Base-by-base conservation (phyloP, 2,888 invertebrate species). In the Chalcis sispes region DNA sequence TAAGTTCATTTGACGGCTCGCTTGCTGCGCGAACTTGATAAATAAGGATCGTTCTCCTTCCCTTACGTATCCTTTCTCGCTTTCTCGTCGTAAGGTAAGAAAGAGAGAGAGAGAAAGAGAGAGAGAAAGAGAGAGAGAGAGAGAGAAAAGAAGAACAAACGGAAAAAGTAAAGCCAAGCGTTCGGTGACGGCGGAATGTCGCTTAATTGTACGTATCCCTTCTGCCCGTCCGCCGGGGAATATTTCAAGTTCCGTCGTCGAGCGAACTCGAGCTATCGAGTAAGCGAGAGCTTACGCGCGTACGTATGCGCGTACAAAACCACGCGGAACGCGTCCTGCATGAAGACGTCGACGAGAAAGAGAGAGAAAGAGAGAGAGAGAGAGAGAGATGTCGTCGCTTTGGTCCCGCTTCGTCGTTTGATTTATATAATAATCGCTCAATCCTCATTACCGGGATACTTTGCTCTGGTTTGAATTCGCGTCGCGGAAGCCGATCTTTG, bases 401-500 rank as follows among this genome's bases (percentile, higher is more conserved):
- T 36, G 5, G 42, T n/a, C 71, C 1, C 54, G 58, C 58, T 20
- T 40, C 23, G 20, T 54, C 82, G 80, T 84, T 86, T 86, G 86
- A 87, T 86, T 86, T 86, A 86, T n/a, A n/a, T 86, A 86, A 87
- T 86, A 86, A 87, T 87, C 84, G 85, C 83, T 84, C 85, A 32
- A 65, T 72, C 72, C 64, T 58, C 71, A 36, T 71, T 75, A 66
- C 66, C 54, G 74, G 54, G 18, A 40, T 52, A 32, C 62, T 23
- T 20, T 20, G 18, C 27, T 23, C 10, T 18, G 27, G 1, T 5
- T 36, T 18, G 27, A 46, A 1, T 15, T 54, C 54, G 25, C 15
- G 42, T 13, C 15, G 15, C 42, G 42, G 42, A 42, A n/a, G n/a
- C n/a, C n/a, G n/a, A n/a, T n/a, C n/a, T n/a, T n/a, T n/a, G n/a